Conservation (phyloP, 2,113 vertebrate species). For the Panthera leo region DNA sequence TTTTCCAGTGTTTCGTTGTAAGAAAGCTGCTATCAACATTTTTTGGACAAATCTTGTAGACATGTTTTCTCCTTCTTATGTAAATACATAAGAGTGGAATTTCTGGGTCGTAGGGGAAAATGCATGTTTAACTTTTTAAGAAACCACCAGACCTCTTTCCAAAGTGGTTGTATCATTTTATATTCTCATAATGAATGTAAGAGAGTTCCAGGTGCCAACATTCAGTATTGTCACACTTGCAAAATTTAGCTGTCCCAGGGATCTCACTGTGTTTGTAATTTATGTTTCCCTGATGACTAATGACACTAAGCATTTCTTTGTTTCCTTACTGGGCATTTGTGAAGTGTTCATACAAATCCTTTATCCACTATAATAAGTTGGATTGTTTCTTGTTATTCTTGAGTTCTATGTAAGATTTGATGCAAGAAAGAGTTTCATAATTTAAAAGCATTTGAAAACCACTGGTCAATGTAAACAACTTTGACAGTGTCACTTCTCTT, state of each 20-base stretch:
- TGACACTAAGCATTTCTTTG: not conserved
- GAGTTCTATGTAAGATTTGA: not conserved
- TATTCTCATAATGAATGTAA: not conserved
- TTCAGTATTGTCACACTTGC: not conserved
- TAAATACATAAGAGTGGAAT: not conserved
- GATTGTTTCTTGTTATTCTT: not conserved
- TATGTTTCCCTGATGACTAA: not conserved
- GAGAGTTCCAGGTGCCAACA: not conserved
- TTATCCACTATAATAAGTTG: not conserved
- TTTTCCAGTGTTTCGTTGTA: not conserved
- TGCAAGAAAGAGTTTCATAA: not conserved
- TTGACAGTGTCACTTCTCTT: not conserved
- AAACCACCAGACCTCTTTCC: not conserved
- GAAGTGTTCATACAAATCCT: not conserved
- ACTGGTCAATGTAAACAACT: not conserved
- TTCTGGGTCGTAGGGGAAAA: not conserved
- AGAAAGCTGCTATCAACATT: not conserved
- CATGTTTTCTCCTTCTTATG: slow-evolving; percentile 1
- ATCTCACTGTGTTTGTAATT: not conserved
- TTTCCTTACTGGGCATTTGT: not conserved
- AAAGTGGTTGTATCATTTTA: not conserved
- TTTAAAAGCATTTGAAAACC: slow-evolving; percentile 25
- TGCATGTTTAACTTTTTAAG: not conserved
- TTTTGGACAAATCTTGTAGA: not conserved
- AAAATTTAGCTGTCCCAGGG: not conserved